These are phyloP conservation scores for Catalaphyllia jardinei DNA, from an alignment of 64 coral and sea anemone species.

Conservation along the genomic window DNA sequence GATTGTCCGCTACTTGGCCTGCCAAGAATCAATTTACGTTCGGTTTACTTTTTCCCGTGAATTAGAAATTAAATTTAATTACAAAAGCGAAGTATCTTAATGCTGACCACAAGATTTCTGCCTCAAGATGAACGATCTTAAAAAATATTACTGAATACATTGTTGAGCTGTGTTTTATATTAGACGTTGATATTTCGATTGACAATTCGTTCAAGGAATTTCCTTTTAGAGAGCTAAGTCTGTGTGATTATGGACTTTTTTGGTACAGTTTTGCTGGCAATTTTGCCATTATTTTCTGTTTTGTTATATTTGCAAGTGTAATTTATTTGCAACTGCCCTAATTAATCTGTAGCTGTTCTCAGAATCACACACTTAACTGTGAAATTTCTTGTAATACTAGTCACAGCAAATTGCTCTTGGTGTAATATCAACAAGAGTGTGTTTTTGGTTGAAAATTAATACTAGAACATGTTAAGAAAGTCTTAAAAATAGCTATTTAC, in stretches of 20 bases:
- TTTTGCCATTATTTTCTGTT: background rate
- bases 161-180: background rate
- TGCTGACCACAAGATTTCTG: background rate
- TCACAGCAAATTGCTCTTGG: background rate
- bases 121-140: background rate
- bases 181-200: background rate
- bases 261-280: background rate
- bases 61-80: slow-evolving; percentile 22
- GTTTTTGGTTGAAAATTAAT: background rate
- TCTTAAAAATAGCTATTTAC: background rate
- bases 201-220: background rate
- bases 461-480: background rate
- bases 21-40: background rate
- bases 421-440: background rate
- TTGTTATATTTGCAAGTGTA: background rate
- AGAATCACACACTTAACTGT: too few species aligned
- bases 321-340: too few species aligned
- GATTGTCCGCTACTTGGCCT: background rate
- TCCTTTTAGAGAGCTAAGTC: background rate
- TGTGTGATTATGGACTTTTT: background rate
- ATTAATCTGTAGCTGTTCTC: too few species aligned
- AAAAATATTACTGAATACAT: background rate
- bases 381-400: too few species aligned
- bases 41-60: background rate
- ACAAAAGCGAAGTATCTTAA: background rate